Base-by-base conservation (phyloP, 2,113 vertebrate genomes). In the Rousettus leschenaultii region DNA sequence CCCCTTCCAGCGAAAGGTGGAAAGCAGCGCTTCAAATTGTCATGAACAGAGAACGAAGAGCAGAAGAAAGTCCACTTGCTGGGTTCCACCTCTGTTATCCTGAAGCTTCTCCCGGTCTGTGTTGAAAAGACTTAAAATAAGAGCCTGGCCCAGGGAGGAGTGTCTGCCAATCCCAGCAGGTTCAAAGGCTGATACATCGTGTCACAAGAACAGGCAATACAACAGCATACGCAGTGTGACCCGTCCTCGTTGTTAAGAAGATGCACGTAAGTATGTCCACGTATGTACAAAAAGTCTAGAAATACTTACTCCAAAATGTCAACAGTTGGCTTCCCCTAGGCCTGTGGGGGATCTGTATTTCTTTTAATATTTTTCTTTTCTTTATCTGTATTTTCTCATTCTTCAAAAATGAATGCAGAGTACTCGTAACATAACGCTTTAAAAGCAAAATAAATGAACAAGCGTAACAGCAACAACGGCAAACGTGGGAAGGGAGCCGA, bases 361-460 rank as follows among this genome's bases (percentile, higher is more conserved):
- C 19, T 59, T 48, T 43, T 38, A 40, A 40, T 11, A 12, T 35
- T n/a, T 48, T 38, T 43, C 43, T 43, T 43, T 35, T 2, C 21
- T 51, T n/a, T 48, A 26, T 35, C 57, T 71, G 6, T 65, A 55
- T 63, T 70, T 71, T 68, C 59, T 90, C n/a, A 40, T 55, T 93
- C 61, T 33, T 65, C 75, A 70, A 70, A 61, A 40, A 80, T 45
- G 26, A 48, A 53, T 70, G 10, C 40, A 51, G 45, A 40, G 48
- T 61, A 82, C 82, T 82, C 79, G 78, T 85, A 45, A 57, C 78
- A 30, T 21, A 86, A 75, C 74, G 19, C 66, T 40, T 53, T 70
- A 45, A 45, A 24, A 59, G 28, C 19, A 92, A 38, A 35, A 84
- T 30, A 65, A 59, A 63, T 24, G 28, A 59, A 48, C 40, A 59